Conservation (phyloP, 2,113 vertebrate species). For the Macquaria ambigua region DNA sequence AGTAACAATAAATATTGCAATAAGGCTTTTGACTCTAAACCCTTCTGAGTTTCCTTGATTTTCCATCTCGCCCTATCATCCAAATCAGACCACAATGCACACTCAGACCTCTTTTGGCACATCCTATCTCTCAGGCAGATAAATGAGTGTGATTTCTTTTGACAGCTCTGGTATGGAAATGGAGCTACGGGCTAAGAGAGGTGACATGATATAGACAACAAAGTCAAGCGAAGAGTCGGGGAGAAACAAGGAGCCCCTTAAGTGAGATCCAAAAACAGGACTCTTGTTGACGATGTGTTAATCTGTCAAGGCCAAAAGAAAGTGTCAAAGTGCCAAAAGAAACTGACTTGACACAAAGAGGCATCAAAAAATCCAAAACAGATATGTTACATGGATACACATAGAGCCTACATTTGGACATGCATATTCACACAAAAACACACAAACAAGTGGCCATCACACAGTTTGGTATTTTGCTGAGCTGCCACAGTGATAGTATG, state of each 20-base stretch:
- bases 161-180: conserved; percentile 65
- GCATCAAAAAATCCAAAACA: background rate
- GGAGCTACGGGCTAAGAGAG: conserved; percentile 44
- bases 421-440: background rate
- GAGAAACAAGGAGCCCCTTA: conserved; percentile 34
- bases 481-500: background rate
- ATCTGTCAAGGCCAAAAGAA: conserved; percentile 44
- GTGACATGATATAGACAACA: conserved; percentile 70
- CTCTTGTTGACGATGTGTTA: conserved; percentile 25
- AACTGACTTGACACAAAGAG: conserved; percentile 38
- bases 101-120: conserved; percentile 28
- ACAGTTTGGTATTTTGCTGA: conserved; percentile 8
- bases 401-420: background rate
- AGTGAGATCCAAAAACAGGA: conserved; percentile 59
- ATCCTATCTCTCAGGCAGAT: conserved; percentile 53
- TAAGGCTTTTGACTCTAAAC: conserved; percentile 68
- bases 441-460: background rate
- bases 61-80: conserved; percentile 19
- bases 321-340: background rate
- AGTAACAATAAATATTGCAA: conserved; percentile 74
- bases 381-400: conserved; percentile 9
- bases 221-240: conserved; percentile 41
- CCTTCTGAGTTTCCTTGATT: conserved; percentile 26
- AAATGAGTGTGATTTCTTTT: conserved; percentile 61
- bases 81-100: conserved; percentile 42